phyloP scores from a whole-genome alignment of 2,797 vertebrate genomes.

The Pseudochromis fuscus region DNA sequence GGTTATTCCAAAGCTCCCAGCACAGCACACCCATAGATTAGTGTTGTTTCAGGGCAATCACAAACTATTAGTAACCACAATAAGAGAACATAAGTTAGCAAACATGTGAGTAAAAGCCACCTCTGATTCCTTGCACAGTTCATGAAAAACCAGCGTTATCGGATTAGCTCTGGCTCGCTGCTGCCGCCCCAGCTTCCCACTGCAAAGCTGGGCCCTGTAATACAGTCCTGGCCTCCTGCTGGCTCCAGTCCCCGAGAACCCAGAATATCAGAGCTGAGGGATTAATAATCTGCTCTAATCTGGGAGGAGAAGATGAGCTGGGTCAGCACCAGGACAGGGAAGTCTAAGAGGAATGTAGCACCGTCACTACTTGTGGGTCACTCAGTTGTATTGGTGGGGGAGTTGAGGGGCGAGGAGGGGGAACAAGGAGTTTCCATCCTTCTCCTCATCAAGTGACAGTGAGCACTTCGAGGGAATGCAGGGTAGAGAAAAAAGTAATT shows the following conservation, averaged over 20 bases:
- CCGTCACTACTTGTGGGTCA: constrained; percentile 16
- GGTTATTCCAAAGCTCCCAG: constrained; percentile 45
- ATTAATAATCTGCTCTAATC: constrained; percentile 82
- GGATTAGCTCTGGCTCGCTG: constrained; percentile 35
- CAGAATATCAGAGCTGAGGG: constrained; percentile 65
- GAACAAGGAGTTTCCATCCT: not conserved
- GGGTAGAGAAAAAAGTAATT: constrained; percentile 36
- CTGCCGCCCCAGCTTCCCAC: constrained; percentile 30
- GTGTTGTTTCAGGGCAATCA: constrained; percentile 45
- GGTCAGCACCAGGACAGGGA: constrained; percentile 64
- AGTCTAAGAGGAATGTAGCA: constrained; percentile 26
- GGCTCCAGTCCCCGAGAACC: constrained; percentile 48
- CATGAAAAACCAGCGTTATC: constrained; percentile 36
- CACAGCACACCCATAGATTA: constrained; percentile 57
- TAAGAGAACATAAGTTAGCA: constrained; percentile 32
- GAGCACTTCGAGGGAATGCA: constrained; percentile 2
- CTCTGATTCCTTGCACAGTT: constrained; percentile 43
- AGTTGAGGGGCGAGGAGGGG: constrained; percentile 10
- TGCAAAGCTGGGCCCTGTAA: constrained; percentile 45
- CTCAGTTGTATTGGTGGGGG: constrained; percentile 1
- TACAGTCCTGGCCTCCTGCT: constrained; percentile 43
- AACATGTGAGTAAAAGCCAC: constrained; percentile 41
- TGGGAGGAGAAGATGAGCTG: constrained; percentile 64
- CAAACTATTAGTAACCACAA: constrained; percentile 36
- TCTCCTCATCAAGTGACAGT: constrained; percentile 24